Conservation (phyloP, 2,797 vertebrate genomes). For the Pitangus sulphuratus region DNA sequence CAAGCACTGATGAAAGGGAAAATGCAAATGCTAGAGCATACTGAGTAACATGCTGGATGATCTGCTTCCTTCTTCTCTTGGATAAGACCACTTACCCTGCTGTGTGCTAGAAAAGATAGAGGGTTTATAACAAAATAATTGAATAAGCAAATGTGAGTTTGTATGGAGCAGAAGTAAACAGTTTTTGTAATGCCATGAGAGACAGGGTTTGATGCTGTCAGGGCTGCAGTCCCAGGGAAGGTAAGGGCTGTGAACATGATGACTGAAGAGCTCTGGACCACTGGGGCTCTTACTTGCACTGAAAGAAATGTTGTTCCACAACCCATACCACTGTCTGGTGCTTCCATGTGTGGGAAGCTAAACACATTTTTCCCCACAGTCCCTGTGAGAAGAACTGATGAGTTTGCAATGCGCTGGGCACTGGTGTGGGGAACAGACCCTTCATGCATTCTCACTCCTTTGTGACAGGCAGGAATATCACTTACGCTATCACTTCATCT, state of each 20-base stretch:
- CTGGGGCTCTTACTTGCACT: neutral
- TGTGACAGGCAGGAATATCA: neutral
- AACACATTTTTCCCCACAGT: accelerated
- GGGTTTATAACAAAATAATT: constrained; percentile 1
- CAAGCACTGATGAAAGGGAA: neutral
- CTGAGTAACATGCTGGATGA: neutral
- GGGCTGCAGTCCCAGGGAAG: neutral
- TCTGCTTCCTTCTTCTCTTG: neutral
- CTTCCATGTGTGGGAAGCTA: neutral
- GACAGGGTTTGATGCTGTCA: neutral
- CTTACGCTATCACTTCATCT: neutral
- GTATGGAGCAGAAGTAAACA: neutral
- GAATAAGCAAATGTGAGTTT: constrained; percentile 2
- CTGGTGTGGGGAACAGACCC: neutral
- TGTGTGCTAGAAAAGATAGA: constrained; percentile 24
- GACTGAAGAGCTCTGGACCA: neutral
- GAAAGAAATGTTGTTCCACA: neutral
- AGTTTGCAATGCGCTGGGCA: neutral
- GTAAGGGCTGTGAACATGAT: neutral
- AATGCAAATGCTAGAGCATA: neutral
- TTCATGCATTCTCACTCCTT: neutral
- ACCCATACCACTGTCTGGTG: neutral
- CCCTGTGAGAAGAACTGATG: neutral
- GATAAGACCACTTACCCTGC: constrained; percentile 19
- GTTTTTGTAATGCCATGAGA: constrained; percentile 1